These are phyloP conservation scores for Lepidocolaptes lacrymiger DNA, from an alignment of 2,797 vertebrate genomes.

Conservation along the genomic window DNA sequence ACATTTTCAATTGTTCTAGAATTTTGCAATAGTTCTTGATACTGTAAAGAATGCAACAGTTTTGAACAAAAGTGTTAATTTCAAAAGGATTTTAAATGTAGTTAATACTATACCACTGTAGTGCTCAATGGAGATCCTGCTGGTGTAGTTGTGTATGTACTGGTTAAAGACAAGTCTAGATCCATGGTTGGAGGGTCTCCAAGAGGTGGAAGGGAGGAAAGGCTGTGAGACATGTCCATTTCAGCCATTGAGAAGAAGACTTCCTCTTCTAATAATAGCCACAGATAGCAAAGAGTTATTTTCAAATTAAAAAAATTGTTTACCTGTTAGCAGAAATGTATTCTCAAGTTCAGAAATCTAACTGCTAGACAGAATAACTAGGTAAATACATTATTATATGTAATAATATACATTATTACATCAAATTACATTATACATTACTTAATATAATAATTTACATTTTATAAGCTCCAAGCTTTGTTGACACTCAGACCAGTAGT, in stretches of 20 bases:
- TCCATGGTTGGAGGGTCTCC: constrained; percentile 96
- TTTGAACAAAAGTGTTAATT: background rate
- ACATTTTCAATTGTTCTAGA: background rate
- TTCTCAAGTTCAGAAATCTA: background rate
- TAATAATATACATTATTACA: too few species aligned
- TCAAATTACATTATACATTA: too few species aligned
- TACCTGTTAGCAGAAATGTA: background rate
- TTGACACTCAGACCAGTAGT: background rate
- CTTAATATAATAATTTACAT: too few species aligned
- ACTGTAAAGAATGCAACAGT: background rate
- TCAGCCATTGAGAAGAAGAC: constrained; percentile 99
- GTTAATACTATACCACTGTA: constrained; percentile 80
- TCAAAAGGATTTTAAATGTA: background rate
- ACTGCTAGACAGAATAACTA: background rate
- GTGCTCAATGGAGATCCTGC: constrained; percentile 90
- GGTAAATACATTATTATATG: background rate
- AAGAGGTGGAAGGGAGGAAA: constrained; percentile 95
- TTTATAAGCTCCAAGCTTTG: background rate
- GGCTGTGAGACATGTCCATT: constrained; percentile 98
- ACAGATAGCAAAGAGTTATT: background rate
- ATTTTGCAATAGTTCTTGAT: background rate
- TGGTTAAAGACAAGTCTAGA: constrained; percentile 93
- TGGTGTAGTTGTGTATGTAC: constrained; percentile 91
- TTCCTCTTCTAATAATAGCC: constrained; percentile 85
- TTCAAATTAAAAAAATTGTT: background rate